Evolutionary conservation across 2,888 invertebrate species (phyloP), one percentile per base, ranked within the genome.

Genomic region (Malacosoma neustria): DNA sequence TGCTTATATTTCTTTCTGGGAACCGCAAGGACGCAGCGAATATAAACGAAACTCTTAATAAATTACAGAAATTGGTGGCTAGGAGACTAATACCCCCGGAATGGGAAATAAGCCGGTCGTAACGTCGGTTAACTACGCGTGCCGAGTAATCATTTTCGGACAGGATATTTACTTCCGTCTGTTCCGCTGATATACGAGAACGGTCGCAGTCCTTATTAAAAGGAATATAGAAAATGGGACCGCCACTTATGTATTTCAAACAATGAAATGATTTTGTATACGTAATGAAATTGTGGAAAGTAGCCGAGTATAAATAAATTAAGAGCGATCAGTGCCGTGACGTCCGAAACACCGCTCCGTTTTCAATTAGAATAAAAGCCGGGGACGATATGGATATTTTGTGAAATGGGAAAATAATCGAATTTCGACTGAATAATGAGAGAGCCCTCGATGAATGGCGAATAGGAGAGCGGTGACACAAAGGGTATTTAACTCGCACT

Each of bases 401-500:
- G 68, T 63, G 64, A 79, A 80, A 85, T 84, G 84, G 85, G 84
- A 81, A 84, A 76, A 82, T 85, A 85, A 84, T 85, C 85, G 77
- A 85, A 82, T 85, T 84, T 77, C 66, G 60, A 61, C 80, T 77
- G 82, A 85, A 85, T 85, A 85, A 84, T 85, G 81, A 81, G 79
- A 72, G 76, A 71, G 67, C 80, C 77, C 80, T 76, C 66, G 72
- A 70, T 73, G 74, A 73, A 77, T 73, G 65, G 72, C 61, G 57
- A 66, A 61, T 76, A 75, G 69, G 70, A 71, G 72, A 73, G 70
- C 57, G 60, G 58, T 66, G 61, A 69, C 75, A 84, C 82, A 85
- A 84, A 82, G 82, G 84, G 82, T 84, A 84, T 84, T 85, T 85
- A 85, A 82, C 74, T 80, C 69, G 67, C 76, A 81, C 82, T 85